Evolutionary conservation across 2,113 vertebrate species (phyloP), one percentile per base, ranked within the genome.

Genomic region (Sarotherodon lohbergeri): DNA sequence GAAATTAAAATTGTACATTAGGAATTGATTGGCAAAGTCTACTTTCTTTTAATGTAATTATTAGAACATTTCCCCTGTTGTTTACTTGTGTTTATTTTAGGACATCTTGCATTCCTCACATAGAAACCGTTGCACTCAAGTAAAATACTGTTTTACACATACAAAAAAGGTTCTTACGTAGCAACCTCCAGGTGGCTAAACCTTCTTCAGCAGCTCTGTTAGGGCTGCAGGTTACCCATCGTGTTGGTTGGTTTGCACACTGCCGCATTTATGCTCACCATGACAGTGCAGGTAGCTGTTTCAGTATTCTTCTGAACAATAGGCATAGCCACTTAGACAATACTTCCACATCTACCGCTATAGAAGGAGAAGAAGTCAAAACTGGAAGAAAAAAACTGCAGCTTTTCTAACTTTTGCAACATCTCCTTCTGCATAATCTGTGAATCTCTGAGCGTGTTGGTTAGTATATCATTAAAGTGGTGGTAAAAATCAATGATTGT

Each of bases 151-250:
- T 63, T 36, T 63, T 10, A 2, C 29, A n/a, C 59, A 36, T 36
- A 11, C 9, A 36, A 63, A 11, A 36, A 63, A 12, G 13, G 13
- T 73, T 6, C n/a, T 73, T 27, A 24, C 6, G 13, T 6, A 43
- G 66, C 22, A 27, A 43, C n/a, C 12, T 43, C 0, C n/a, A 71
- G 3, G 5, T 24, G 36, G n/a, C 36, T 71, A 14, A 71, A 24
- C 34, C 19, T 39, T 71, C 12, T 41, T 43, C 39, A 41, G 39
- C n/a, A 43, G 0, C n/a, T 1, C 11, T 0, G 7, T 9, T 43
- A 68, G 11, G 29, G 34, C 34, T 1, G 19, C 63, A 22, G 34
- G 19, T 22, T 9, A 1, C 36, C 63, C 19, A 22, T 41, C 11
- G 4, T 22, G 17, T 2, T 71, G n/a, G 19, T 13, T 24, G 36